Conservation (phyloP, 64 coral and sea anemone genomes). For the Dendronephthya gigantea region DNA sequence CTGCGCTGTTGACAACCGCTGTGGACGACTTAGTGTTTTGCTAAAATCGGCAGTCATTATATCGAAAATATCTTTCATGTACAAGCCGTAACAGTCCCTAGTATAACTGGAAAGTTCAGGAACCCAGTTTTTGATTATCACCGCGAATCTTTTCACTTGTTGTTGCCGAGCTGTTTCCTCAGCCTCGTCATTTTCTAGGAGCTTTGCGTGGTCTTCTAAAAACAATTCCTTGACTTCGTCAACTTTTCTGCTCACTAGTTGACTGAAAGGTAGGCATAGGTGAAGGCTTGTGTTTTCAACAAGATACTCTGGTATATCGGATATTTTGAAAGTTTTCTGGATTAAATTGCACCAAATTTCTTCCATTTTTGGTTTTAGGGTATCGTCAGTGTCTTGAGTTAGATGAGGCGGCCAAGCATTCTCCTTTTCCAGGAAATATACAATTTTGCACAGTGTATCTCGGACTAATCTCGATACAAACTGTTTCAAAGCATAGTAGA, state of each 20-base stretch:
- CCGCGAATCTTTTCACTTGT: neutral
- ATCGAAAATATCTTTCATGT: neutral
- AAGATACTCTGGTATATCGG: conserved; percentile 40
- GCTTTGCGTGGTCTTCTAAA: conserved; percentile 28
- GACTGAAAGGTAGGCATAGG: conserved; percentile 50
- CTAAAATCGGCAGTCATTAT: neutral
- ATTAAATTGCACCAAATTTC: neutral
- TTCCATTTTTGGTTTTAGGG: neutral
- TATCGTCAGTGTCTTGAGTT: neutral
- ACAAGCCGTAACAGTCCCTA: neutral
- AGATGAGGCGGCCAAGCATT: neutral
- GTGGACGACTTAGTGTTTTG: neutral
- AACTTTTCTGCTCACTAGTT: conserved; percentile 43
- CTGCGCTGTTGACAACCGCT: neutral
- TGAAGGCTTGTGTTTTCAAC: conserved; percentile 20
- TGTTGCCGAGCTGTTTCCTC: neutral
- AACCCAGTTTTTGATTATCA: neutral
- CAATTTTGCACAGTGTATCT: neutral
- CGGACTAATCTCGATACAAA: neutral
- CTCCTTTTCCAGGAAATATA: conserved; percentile 4
- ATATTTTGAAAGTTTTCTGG: conserved; percentile 2
- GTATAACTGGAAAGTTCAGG: neutral
- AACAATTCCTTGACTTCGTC: conserved; percentile 54
- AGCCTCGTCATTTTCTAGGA: neutral
- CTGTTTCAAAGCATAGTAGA: neutral